Evolutionary conservation across 2,888 invertebrate genomes (phyloP), one percentile per base, ranked within the genome.

Genomic region (Gymnosoma rotundatum): DNA sequence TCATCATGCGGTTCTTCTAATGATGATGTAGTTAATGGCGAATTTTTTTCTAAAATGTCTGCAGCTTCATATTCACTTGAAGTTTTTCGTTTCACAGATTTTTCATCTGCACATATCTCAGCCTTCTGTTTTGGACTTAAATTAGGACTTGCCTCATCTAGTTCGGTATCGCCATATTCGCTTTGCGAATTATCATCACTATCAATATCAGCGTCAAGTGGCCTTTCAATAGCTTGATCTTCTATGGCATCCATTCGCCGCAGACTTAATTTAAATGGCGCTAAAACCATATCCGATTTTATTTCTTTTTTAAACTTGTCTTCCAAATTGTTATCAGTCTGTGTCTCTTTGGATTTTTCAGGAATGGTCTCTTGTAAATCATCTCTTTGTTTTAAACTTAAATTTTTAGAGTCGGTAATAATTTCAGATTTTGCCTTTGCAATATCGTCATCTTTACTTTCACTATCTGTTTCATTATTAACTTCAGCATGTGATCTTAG

Each of bases 181-280:
- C 42, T 79, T 52, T 66, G 45, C n/a, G 10, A n/a, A 12, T n/a
- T 18, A 20, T 10, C 18, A 18, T 58, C 48, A 12, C 6, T 0
- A 45, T 64, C 16, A 16, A n/a, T 18, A 0, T 18, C 1, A 2
- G n/a, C 1, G n/a, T 38, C 18, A 45, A 20, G 14, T 20, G 60
- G 48, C 20, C 45, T 66, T 16, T 48, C 7, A 16, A 10, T 3
- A 8, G 4, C 4, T 12, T 48, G 5, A 20, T n/a, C 42, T 7
- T 18, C 42, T 3, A 38, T 45, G 9, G 54, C 63, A 32, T 52
- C 16, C 12, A 52, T 42, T 32, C 16, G 21, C 1, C 52, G 48
- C 1, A 50, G 50, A 42, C 38, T 21, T 3, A 60, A 50, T 52
- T 67, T 76, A 3, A 63, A 36, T 21, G 61, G 45, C 21, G 45